phyloP scores from a whole-genome alignment of 2,797 vertebrate species.

The Poecilia wingei region DNA sequence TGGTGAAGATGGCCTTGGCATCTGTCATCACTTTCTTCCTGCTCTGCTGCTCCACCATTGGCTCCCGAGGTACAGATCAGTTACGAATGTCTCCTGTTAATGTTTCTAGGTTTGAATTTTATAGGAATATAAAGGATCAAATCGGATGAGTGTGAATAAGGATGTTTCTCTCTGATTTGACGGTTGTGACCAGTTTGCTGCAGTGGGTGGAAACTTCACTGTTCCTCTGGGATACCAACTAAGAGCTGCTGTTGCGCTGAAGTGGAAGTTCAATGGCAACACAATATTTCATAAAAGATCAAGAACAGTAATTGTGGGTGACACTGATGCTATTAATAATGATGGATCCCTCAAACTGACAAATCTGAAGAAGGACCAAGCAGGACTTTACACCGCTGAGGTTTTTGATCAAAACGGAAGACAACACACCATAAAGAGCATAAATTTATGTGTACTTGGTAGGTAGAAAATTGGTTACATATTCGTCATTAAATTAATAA shows the following conservation, averaged over 20 bases:
- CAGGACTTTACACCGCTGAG: accelerated
- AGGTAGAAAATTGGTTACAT: conserved; percentile 12
- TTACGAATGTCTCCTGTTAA: too few species aligned
- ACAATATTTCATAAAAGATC: accelerated
- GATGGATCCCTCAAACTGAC: conserved; percentile 8
- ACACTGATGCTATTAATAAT: accelerated
- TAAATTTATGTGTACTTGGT: conserved; percentile 22
- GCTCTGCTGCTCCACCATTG: not conserved
- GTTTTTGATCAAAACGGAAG: accelerated
- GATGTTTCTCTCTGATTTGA: too few species aligned
- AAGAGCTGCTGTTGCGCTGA: accelerated
- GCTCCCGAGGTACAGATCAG: conserved; percentile 36
- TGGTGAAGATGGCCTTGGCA: not conserved
- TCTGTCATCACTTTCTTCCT: not conserved
- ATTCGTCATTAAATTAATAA: not conserved
- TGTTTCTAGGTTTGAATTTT: too few species aligned
- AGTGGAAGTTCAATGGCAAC: accelerated
- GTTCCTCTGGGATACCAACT: accelerated
- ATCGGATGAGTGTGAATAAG: too few species aligned
- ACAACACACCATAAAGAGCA: accelerated
- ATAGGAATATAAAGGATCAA: too few species aligned
- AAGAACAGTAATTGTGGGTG: accelerated
- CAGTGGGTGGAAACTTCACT: accelerated
- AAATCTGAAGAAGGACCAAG: accelerated
- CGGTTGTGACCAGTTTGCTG: not conserved